A percentile compares a stretch with the other conserved stretches of the same genome.
These are phyloP conservation scores for Calliphora vicina DNA, from an alignment of 1,140 invertebrate genomes.

Conservation along the genomic window DNA sequence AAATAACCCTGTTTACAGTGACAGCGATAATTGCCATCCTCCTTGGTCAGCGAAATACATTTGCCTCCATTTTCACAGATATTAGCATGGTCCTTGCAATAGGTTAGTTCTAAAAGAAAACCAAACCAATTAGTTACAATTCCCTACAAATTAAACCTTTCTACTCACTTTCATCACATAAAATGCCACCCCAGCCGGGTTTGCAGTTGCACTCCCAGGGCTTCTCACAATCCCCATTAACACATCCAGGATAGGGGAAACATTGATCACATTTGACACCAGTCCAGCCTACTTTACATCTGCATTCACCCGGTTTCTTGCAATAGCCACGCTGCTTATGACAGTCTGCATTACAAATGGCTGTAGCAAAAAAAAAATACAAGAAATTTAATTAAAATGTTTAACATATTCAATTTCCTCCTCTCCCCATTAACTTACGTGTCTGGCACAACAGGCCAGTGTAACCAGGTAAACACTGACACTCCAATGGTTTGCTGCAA, in stretches of 20 bases:
- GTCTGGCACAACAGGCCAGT: slow-evolving; percentile 87
- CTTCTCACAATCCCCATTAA: slow-evolving; percentile 80
- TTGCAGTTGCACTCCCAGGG: slow-evolving; percentile 91
- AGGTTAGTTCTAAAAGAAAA: slow-evolving; percentile 70
- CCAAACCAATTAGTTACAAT: too few species aligned
- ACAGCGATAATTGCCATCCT: slow-evolving; percentile 79
- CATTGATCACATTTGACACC: slow-evolving; percentile 83
- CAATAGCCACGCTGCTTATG: slow-evolving; percentile 86
- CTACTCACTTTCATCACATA: slow-evolving; percentile 80
- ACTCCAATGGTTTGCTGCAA: slow-evolving; percentile 84
- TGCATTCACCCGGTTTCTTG: slow-evolving; percentile 75
- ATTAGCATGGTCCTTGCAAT: slow-evolving; percentile 75
- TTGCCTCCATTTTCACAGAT: slow-evolving; percentile 81
- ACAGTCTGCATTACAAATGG: slow-evolving; percentile 83
- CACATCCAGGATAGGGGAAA: slow-evolving; percentile 84
- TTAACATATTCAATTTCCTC: slow-evolving; percentile 16
- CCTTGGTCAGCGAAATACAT: slow-evolving; percentile 77
- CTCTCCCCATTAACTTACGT: slow-evolving; percentile 68
- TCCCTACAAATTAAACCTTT: too few species aligned
- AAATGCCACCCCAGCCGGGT: slow-evolving; percentile 85
- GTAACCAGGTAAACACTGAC: slow-evolving; percentile 85
- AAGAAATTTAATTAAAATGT: background rate
- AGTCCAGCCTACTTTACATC: slow-evolving; percentile 86
- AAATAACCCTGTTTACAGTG: slow-evolving; percentile 69
- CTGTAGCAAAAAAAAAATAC: slow-evolving; percentile 62